Evolutionary conservation across 2,797 vertebrate species (phyloP).

Genomic region (Thripadectes ignobilis): DNA sequence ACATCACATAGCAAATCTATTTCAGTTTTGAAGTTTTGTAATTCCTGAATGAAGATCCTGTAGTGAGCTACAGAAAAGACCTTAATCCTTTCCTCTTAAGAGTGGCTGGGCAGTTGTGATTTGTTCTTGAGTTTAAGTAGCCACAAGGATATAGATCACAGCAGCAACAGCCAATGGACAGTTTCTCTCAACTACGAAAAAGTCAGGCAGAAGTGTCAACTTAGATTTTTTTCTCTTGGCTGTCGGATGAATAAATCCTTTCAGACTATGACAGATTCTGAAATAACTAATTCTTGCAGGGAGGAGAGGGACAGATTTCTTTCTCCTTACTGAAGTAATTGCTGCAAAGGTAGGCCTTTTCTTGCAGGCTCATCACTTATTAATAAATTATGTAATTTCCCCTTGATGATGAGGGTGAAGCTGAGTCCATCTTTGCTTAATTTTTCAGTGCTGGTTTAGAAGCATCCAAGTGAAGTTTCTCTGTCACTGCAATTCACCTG

Average conservation of each 20-base stretch:
- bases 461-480: not conserved
- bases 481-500: not conserved
- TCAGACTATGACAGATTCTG: slow-evolving; percentile 59
- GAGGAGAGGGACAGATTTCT: not conserved
- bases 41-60: not conserved
- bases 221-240: slow-evolving; percentile 41
- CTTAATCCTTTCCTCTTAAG: not conserved
- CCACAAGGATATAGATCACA: slow-evolving; percentile 57
- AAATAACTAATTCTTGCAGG: not conserved
- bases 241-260: slow-evolving; percentile 62
- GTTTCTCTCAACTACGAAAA: slow-evolving; percentile 44
- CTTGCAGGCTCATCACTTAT: not conserved
- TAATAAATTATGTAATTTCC: not conserved
- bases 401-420: not conserved
- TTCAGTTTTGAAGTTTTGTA: not conserved
- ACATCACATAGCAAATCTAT: not conserved
- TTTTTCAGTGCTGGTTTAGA: not conserved
- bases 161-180: slow-evolving; percentile 40
- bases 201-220: slow-evolving; percentile 57
- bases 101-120: not conserved
- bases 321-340: not conserved
- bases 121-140: slow-evolving; percentile 42
- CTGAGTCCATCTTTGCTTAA: not conserved
- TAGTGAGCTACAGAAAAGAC: not conserved
- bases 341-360: not conserved